Base-by-base conservation (phyloP, 2,113 vertebrate species). In the Engystomops pustulosus region DNA sequence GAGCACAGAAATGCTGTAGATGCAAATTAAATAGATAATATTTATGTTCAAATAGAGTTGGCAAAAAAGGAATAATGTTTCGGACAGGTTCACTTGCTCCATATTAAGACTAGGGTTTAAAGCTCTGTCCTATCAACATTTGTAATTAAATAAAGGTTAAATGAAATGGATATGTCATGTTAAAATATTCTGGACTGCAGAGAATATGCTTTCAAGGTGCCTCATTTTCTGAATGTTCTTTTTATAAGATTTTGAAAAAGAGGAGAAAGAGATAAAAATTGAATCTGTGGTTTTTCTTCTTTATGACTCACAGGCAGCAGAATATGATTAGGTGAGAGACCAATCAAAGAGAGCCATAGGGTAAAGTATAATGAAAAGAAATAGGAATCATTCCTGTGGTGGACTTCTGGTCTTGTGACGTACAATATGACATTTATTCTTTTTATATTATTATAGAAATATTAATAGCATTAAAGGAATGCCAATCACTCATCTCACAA, bases 301-400 rank as follows among this genome's bases (percentile, higher is more conserved):
- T 84, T 84, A 51, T 84, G 81, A 84, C 71, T 84, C 71, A 84
- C 70, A 67, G 81, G 58, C 55, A 84, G 55, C 53, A 76, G 49
- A 84, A 84, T 76, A 84, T 77, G 71, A 67, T 76, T 84, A 84
- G 41, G 71, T 62, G 58, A 65, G 30, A 84, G 71, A 47, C 81
- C 81, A 84, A 76, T 84, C 81, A 84, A 76, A 84, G 60, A 77
- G 58, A 68, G 58, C 71, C 81, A 84, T 76, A 67, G 71, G 81
- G 71, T 76, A 74, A 84, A 84, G 32, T 76, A 77, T 84, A 84
- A 76, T 84, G 72, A 84, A 77, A 84, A 84, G 58, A 84, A 67
- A 75, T 84, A 34, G 41, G 58, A 47, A 83, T 76, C 9, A 38
- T 84, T 84, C 53, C 81, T 84, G 55, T 84, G 20, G 58, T 84